Base-by-base conservation (phyloP, 2,113 vertebrate species). In the Lophura nycthemera region DNA sequence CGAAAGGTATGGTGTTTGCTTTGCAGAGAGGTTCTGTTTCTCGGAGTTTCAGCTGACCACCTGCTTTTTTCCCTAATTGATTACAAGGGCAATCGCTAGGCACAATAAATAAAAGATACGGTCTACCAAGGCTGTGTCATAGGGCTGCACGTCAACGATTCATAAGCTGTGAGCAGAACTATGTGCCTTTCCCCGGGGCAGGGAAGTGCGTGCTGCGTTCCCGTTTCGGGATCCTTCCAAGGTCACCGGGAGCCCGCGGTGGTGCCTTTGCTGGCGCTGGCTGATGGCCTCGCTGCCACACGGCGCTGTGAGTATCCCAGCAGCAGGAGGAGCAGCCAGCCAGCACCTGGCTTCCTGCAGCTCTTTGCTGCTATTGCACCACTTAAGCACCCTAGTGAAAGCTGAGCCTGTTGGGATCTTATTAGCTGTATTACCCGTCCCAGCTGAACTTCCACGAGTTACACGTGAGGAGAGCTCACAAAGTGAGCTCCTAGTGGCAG, bases 31-130 rank as follows among this genome's bases (percentile, higher is more conserved):
- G 91, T 96, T 95, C 92, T 88, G 80, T 92, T 96, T 95, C 91
- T 71, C 70, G 30, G 56, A 80, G 64, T 95, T 95, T 88, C 92
- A 60, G 47, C 89, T 96, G 93, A 95, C 96, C 97, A 96, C 95
- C 93, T 97, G 92, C 61, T 88, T 91, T 86, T 95, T 89, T 95
- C 69, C 92, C 54, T 83, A 82, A 67, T 87, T 61, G 75, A 67
- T 73, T 88, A 70, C 74, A 48, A 97, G 84, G 96, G 71, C 88
- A 95, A 92, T 96, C 69, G 69, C 90, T 93, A 63, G 90, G 91
- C 86, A 64, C 94, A 71, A 94, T 96, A 96, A 97, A 94, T 96
- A 96, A 95, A 97, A 97, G 92, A 94, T 93, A 93, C 0, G 21
- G 59, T 64, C 90, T 90, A 73, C 64, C 56, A 86, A 91, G 89